Percentiles rank a stretch among this genome's conserved stretches.
Conservation (phyloP, 30 jellyfish, hydroid and myxozoan genomes). For the Turritopsis dohrnii region DNA sequence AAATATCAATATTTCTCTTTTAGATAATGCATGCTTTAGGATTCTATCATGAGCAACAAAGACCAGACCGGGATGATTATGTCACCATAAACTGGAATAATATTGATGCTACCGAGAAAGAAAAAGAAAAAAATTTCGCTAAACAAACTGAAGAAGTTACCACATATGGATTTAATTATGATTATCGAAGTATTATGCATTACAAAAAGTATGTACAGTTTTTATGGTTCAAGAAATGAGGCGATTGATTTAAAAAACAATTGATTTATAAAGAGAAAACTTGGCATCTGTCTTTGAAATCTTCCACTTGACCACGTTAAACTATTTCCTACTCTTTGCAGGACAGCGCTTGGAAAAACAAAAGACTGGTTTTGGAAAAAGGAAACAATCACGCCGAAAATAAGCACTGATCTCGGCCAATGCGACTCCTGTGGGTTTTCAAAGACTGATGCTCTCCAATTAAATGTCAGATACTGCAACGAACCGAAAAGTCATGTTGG, state of each 20-base stretch:
- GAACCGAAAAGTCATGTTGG: background rate
- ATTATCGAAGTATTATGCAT: background rate
- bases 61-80: background rate
- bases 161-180: background rate
- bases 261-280: no score
- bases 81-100: background rate
- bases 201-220: background rate
- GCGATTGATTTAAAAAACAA: no score
- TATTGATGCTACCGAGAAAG: background rate
- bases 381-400: background rate
- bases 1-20: no score
- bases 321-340: background rate
- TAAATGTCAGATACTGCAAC: background rate
- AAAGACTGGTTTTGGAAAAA: background rate
- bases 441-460: background rate
- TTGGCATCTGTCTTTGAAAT: no score
- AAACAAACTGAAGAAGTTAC: background rate
- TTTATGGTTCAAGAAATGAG: no score
- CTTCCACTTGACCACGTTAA: no score
- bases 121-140: background rate
- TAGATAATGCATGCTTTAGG: background rate
- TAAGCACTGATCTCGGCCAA: background rate
- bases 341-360: no score
- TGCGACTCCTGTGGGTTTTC: background rate
- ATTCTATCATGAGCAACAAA: background rate